Percentiles rank a stretch among this genome's conserved stretches.
Conservation (phyloP, 2,113 vertebrate genomes). For the Cyprinodon brontotheroides region DNA sequence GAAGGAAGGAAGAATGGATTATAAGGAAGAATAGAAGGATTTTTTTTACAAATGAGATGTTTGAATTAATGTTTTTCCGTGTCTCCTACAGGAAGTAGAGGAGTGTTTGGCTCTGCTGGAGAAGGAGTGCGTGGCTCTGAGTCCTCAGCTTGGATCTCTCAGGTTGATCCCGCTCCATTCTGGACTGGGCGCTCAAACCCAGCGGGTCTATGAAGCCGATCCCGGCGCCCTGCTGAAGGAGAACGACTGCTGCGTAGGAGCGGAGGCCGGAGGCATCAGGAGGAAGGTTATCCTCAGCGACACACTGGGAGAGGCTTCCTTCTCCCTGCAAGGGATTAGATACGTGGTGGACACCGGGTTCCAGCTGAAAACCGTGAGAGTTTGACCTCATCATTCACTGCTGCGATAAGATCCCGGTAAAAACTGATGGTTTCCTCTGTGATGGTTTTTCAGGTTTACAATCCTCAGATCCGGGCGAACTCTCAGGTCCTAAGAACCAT, state of each 20-base stretch:
- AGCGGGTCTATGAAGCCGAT: conserved; percentile 81
- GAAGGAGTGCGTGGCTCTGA: conserved; percentile 76
- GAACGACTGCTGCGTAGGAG: background rate
- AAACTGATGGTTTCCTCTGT: background rate
- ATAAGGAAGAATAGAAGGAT: background rate
- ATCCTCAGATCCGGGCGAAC: conserved; percentile 89
- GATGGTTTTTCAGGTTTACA: conserved; percentile 85
- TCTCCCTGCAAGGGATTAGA: conserved; percentile 83
- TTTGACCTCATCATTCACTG: too few relatives aligned
- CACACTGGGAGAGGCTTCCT: conserved; percentile 87
- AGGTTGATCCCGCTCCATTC: conserved; percentile 83
- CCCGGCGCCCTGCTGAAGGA: conserved; percentile 31
- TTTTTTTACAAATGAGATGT: too few relatives aligned
- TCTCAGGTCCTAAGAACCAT: conserved; percentile 89
- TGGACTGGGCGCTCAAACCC: conserved; percentile 65
- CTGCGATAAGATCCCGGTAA: too few relatives aligned
- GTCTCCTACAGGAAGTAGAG: conserved; percentile 76
- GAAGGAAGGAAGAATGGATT: background rate
- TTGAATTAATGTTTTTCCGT: background rate
- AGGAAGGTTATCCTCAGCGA: conserved; percentile 86
- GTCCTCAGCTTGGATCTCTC: conserved; percentile 77
- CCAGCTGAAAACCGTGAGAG: conserved; percentile 90
- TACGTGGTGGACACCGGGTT: conserved; percentile 90
- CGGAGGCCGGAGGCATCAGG: conserved; percentile 18
- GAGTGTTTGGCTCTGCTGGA: conserved; percentile 81